phyloP scores from a whole-genome alignment of 2,113 vertebrate species.

The Osmerus eperlanus region DNA sequence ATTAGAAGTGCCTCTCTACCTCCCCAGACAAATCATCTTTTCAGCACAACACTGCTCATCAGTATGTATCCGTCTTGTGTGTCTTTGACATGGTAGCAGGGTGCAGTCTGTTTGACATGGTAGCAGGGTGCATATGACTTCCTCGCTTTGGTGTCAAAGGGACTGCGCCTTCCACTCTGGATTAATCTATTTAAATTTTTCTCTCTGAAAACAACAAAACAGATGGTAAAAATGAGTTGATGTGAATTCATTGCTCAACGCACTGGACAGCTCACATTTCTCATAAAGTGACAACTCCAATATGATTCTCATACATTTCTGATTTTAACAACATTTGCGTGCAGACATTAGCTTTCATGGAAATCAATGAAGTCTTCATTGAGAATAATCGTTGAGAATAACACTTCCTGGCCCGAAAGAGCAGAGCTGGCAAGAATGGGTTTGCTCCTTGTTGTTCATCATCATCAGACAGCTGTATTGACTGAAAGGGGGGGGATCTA shows the following conservation, averaged over 20 bases:
- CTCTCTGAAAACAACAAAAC: conserved; percentile 38
- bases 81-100: background rate
- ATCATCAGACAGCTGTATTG: conserved; percentile 32
- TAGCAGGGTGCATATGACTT: background rate
- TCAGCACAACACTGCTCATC: too few relatives aligned
- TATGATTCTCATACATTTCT: conserved; percentile 48
- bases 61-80: too few relatives aligned
- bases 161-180: background rate
- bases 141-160: background rate
- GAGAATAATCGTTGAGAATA: conserved; percentile 26
- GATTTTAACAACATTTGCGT: conserved; percentile 44
- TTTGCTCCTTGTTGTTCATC: conserved; percentile 41
- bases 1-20: too few relatives aligned
- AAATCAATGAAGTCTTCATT: conserved; percentile 41
- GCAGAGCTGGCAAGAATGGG: conserved; percentile 24
- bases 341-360: conserved; percentile 35
- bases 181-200: conserved; percentile 41
- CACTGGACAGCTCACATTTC: conserved; percentile 41
- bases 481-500: conserved; percentile 12
- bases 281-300: conserved; percentile 43
- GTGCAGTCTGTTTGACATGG: conserved; percentile 1
- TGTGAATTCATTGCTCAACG: conserved; percentile 44
- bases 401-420: conserved; percentile 37
- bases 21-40: too few relatives aligned
- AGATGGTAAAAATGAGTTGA: conserved; percentile 44